phyloP scores from a whole-genome alignment of 2,888 invertebrate genomes.

The Andrena flavipes region DNA sequence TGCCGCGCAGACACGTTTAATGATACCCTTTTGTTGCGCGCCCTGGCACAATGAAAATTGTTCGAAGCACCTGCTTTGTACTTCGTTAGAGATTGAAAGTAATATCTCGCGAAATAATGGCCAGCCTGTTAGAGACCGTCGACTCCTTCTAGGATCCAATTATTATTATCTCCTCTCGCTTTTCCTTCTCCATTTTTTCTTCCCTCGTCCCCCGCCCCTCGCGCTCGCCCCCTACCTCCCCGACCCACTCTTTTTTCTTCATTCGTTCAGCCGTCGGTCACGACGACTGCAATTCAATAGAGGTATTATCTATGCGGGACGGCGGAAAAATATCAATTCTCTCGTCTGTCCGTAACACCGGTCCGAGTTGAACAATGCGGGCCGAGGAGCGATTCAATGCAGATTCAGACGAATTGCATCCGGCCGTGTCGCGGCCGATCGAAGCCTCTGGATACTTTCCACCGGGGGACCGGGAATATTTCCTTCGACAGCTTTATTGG shows the following conservation, averaged over 20 bases:
- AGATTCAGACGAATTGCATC: conserved; percentile 75
- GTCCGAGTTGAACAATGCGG: conserved; percentile 67
- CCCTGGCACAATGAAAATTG: conserved; percentile 57
- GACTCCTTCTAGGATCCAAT: conserved; percentile 71
- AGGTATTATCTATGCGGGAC: conserved; percentile 70
- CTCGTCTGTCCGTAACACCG: conserved; percentile 68
- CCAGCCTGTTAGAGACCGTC: conserved; percentile 61
- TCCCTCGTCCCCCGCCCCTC: neutral
- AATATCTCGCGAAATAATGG: conserved; percentile 72
- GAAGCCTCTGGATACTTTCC: conserved; percentile 52
- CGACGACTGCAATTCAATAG: conserved; percentile 67
- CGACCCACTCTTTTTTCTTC: conserved; percentile 9
- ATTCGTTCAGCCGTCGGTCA: conserved; percentile 40
- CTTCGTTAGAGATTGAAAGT: conserved; percentile 69
- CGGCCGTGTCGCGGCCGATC: conserved; percentile 58
- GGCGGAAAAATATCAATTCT: conserved; percentile 74
- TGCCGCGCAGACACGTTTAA: conserved; percentile 61
- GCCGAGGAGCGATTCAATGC: conserved; percentile 70
- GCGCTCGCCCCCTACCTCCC: neutral
- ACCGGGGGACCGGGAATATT: conserved; percentile 36
- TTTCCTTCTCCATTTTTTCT: neutral
- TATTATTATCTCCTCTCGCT: conserved; percentile 68
- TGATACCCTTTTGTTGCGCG: conserved; percentile 60
- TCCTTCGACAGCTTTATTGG: conserved; percentile 59
- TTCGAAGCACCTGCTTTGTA: conserved; percentile 56